Conservation (phyloP, 2,113 vertebrate genomes). For the Vanacampus margaritifer region DNA sequence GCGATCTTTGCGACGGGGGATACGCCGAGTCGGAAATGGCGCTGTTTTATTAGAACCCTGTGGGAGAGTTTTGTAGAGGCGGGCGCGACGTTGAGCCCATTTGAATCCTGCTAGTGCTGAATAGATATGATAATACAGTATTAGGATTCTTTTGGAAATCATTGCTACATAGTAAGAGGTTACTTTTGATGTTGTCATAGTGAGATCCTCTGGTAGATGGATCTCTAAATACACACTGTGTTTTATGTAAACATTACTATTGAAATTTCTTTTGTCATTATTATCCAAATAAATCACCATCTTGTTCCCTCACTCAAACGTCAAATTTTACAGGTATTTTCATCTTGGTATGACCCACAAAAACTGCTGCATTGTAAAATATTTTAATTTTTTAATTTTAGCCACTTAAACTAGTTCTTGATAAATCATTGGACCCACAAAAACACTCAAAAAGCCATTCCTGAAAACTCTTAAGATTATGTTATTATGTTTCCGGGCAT, state of each 20-base stretch:
- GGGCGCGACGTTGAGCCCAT: slow-evolving; percentile 63
- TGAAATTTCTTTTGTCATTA: not conserved
- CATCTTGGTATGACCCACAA: too few species aligned
- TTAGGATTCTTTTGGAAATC: slow-evolving; percentile 58
- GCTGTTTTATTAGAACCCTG: slow-evolving; percentile 68
- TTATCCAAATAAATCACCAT: not conserved
- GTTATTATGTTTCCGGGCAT: too few species aligned
- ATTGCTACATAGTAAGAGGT: slow-evolving; percentile 39
- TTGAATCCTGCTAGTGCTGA: slow-evolving; percentile 68
- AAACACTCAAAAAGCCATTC: too few species aligned
- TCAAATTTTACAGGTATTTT: too few species aligned
- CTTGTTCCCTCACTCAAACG: not conserved
- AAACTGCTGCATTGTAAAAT: too few species aligned
- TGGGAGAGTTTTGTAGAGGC: slow-evolving; percentile 75
- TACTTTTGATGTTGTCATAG: slow-evolving; percentile 23
- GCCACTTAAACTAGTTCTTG: too few species aligned
- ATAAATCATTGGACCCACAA: too few species aligned
- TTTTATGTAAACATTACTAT: not conserved
- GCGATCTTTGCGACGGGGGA: slow-evolving; percentile 53
- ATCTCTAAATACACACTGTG: not conserved
- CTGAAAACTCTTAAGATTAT: too few species aligned
- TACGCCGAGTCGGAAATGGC: slow-evolving; percentile 61
- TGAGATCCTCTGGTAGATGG: not conserved
- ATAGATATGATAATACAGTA: slow-evolving; percentile 68
- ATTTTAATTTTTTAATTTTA: too few species aligned